phyloP scores from a whole-genome alignment of 2,797 vertebrate genomes.

The Thalassophryne amazonica region DNA sequence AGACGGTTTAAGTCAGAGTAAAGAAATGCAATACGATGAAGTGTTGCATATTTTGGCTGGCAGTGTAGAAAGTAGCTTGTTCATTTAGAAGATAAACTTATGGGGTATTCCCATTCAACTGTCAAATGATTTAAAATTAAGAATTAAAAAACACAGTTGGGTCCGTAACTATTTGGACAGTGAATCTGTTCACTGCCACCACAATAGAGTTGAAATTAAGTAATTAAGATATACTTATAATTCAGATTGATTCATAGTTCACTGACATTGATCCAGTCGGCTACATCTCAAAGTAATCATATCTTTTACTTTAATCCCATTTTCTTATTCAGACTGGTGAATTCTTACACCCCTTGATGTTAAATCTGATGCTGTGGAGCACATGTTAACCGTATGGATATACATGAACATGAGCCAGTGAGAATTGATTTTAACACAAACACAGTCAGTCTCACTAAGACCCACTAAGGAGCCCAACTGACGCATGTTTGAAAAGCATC shows the following conservation, averaged over 20 bases:
- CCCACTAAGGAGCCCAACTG: constrained; percentile 47
- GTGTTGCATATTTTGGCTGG: constrained; percentile 15
- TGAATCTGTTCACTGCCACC: no score
- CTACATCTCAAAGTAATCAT: no score
- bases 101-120: not conserved
- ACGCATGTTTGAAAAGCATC: constrained; percentile 68
- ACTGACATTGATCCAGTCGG: no score
- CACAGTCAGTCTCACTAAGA: constrained; percentile 46
- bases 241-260: no score
- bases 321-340: no score
- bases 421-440: constrained; percentile 44
- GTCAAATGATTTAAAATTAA: not conserved
- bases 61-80: constrained; percentile 16
- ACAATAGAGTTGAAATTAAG: no score
- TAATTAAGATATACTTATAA: no score
- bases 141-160: no score
- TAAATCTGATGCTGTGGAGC: constrained; percentile 5
- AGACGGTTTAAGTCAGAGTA: not conserved
- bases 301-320: no score
- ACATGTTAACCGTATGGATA: constrained; percentile 49
- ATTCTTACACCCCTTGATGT: no score
- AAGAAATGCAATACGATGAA: not conserved
- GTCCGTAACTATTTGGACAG: no score
- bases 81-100: constrained; percentile 20
- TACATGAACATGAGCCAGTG: constrained; percentile 19